Evolutionary conservation across 2,113 vertebrate species (phyloP), one percentile per base, ranked within the genome.

Genomic region (Ammospiza caudacuta): DNA sequence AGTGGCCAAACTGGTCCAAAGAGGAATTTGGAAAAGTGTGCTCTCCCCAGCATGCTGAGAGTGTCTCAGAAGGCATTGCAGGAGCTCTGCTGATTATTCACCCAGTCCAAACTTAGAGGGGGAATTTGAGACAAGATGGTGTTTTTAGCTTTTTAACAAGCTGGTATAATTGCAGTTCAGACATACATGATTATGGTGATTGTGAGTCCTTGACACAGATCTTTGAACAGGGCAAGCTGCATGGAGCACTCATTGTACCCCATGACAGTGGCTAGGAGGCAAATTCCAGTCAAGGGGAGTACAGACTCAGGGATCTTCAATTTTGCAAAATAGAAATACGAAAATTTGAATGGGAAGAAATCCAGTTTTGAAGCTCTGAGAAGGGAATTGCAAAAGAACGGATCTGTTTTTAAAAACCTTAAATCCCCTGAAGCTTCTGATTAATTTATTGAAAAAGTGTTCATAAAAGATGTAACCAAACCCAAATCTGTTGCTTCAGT

Each of bases 371-470:
- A 93, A 94, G 28, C 62, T 88, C 84, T 83, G 75, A 47, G 43
- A 82, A 86, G 78, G 63, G 94, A 96, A 89, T 83, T 94, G 72
- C 55, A 74, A 55, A 91, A 83, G 46, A 97, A 85, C 46, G 9
- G 67, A 85, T 80, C 87, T 90, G 55, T 31, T 95, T 95, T 92
- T 63, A 83, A 95, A 94, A 96, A 64, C 54, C 62, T 92, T 76
- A 85, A 79, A 82, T 76, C 25, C 75, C 93, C 78, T 17, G 20
- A 88, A 97, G 91, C 87, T 94, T 91, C 84, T 94, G 78, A 92
- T 94, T 96, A 96, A 96, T 96, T 92, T 95, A 94, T 95, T 96
- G 93, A 95, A 80, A 85, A 92, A 83, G 6, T 21, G 11, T 92
- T 95, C 91, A 92, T 94, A 80, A 95, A 95, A 94, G 82, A 96